Evolutionary conservation across 2,888 invertebrate species (phyloP).

Genomic region (Trachelus iudaicus): DNA sequence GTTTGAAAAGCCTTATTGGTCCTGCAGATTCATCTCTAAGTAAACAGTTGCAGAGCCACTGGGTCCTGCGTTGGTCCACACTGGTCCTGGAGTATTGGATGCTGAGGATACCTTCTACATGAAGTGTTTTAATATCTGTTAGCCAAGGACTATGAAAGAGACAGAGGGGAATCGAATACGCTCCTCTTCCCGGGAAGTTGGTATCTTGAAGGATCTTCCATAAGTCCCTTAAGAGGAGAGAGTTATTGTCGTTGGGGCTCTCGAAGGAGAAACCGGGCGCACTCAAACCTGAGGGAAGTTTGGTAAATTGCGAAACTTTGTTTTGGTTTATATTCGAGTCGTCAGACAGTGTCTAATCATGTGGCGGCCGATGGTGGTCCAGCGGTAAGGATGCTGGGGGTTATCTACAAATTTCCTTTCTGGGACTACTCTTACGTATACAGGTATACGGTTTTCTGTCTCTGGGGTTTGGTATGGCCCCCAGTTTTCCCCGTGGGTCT

Average conservation of each 20-base stretch:
- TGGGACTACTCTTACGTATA: neutral
- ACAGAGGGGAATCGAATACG: neutral
- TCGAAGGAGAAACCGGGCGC: neutral
- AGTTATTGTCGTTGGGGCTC: neutral
- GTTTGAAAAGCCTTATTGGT: no score
- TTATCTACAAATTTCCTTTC: neutral
- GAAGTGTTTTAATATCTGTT: neutral
- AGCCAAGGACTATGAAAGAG: neutral
- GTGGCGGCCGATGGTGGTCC: neutral
- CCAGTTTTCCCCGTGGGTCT: neutral
- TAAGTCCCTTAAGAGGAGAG: neutral
- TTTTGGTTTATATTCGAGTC: slow-evolving; percentile 29
- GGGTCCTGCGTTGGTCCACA: neutral
- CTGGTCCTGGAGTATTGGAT: neutral
- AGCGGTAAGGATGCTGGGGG: neutral
- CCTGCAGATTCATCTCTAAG: neutral
- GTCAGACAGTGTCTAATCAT: slow-evolving; percentile 1
- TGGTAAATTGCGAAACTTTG: slow-evolving; percentile 37
- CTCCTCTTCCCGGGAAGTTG: neutral
- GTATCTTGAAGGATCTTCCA: neutral
- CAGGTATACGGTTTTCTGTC: neutral
- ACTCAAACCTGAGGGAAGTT: slow-evolving; percentile 18
- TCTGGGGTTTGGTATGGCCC: neutral
- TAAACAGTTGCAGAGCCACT: neutral
- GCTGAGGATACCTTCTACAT: neutral